These are phyloP conservation scores for Pomatorhinus ruficollis DNA, from an alignment of 2,113 vertebrate species.

Conservation along the genomic window DNA sequence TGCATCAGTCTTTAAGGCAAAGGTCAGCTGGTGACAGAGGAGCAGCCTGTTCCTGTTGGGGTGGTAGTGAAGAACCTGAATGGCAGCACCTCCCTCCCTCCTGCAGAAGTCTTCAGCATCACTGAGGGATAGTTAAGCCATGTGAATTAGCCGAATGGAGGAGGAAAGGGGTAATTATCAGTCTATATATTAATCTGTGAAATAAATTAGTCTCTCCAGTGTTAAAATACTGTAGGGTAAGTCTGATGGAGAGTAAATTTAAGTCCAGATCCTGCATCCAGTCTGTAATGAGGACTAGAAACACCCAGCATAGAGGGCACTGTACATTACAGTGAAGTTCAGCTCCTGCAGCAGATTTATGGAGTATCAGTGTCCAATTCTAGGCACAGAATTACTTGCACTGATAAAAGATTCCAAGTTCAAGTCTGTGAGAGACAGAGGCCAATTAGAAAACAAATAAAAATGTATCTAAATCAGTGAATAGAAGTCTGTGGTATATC, in stretches of 20 bases:
- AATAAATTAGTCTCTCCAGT: background rate
- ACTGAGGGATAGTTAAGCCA: background rate
- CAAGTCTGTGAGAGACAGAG: background rate
- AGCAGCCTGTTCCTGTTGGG: background rate
- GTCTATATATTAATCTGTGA: background rate
- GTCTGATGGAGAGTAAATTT: background rate
- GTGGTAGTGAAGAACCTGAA: background rate
- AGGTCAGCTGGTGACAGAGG: background rate
- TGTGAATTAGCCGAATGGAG: background rate
- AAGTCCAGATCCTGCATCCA: background rate
- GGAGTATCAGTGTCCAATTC: background rate
- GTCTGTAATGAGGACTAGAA: background rate
- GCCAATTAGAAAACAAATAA: background rate
- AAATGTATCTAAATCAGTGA: background rate
- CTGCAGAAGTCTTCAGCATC: background rate
- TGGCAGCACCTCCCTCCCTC: background rate
- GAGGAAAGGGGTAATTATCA: background rate
- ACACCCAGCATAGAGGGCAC: background rate
- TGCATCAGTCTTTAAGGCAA: slow-evolving; percentile 46
- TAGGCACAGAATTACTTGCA: background rate
- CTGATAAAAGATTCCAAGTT: background rate
- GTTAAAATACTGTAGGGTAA: background rate
- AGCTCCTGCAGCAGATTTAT: background rate
- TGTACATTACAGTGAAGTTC: background rate
- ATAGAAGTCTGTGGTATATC: background rate